Percentiles rank a stretch among this genome's conserved stretches.
These are phyloP conservation scores for Lamellibrachia columna DNA, from an alignment of 2,888 invertebrate genomes.

Conservation along the genomic window DNA sequence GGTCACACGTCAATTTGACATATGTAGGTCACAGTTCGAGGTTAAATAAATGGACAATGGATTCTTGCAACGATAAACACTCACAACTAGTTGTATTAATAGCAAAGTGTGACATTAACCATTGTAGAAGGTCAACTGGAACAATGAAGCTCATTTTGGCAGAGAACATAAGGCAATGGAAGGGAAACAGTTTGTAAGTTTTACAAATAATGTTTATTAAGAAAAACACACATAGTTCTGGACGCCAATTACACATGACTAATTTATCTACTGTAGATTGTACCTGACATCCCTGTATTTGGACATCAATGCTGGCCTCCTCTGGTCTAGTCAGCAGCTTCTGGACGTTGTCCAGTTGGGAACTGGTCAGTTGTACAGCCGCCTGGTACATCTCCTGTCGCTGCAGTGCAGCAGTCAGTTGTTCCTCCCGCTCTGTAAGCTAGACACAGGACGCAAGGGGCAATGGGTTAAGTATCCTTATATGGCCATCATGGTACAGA, in stretches of 20 bases:
- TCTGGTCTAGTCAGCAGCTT: not conserved
- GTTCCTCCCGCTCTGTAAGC: constrained; percentile 17
- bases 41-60: not conserved
- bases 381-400: constrained; percentile 76
- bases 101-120: too few relatives aligned
- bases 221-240: too few relatives aligned
- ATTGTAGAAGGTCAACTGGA: too few relatives aligned
- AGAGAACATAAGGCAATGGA: too few relatives aligned
- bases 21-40: not conserved
- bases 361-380: constrained; percentile 71
- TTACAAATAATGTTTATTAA: too few relatives aligned
- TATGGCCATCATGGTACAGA: not conserved
- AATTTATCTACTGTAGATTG: not conserved
- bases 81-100: too few relatives aligned
- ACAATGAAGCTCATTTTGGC: too few relatives aligned
- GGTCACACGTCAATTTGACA: not conserved
- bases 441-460: not conserved
- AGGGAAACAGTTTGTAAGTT: too few relatives aligned
- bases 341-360: constrained; percentile 21
- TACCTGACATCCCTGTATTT: not conserved
- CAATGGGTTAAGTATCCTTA: not conserved
- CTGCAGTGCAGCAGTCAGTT: constrained; percentile 43
- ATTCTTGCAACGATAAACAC: not conserved
- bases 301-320: not conserved
- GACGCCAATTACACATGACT: not conserved